phyloP scores from a whole-genome alignment of 2,888 invertebrate genomes.

The Atherix ibis region DNA sequence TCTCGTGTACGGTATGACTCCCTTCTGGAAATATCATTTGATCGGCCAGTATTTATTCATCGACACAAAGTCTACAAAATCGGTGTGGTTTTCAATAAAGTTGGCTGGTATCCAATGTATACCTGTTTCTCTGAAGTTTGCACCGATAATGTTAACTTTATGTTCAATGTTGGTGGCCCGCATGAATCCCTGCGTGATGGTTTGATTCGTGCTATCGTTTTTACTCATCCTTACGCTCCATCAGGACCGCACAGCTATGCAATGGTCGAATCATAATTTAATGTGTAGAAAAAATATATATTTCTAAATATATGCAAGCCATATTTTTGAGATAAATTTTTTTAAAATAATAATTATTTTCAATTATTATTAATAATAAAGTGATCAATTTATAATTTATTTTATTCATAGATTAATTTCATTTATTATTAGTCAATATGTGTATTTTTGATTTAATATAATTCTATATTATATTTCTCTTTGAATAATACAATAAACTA shows the following conservation, averaged over 20 bases:
- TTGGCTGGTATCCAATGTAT: conserved; percentile 69
- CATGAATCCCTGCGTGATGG: conserved; percentile 60
- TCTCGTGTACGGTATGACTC: conserved; percentile 57
- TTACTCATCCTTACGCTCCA: conserved; percentile 34
- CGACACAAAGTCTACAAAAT: conserved; percentile 56
- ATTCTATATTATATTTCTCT: no score
- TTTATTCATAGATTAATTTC: no score
- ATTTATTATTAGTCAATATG: no score
- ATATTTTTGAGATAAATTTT: no score
- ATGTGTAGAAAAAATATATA: no score
- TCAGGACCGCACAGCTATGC: conserved; percentile 8
- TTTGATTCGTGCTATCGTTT: conserved; percentile 62
- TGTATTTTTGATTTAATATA: no score
- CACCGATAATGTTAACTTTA: conserved; percentile 57
- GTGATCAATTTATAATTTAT: no score
- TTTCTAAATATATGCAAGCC: no score
- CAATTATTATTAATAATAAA: no score
- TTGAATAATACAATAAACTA: no score
- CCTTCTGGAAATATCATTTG: conserved; percentile 63
- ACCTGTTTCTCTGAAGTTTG: conserved; percentile 49
- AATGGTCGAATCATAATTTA: background rate
- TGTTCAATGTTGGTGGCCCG: conserved; percentile 56
- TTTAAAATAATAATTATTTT: no score
- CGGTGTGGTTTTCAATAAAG: conserved; percentile 66
- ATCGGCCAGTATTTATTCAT: conserved; percentile 63